phyloP scores from a whole-genome alignment of 1,140 invertebrate species.

The Meteorus sp. region DNA sequence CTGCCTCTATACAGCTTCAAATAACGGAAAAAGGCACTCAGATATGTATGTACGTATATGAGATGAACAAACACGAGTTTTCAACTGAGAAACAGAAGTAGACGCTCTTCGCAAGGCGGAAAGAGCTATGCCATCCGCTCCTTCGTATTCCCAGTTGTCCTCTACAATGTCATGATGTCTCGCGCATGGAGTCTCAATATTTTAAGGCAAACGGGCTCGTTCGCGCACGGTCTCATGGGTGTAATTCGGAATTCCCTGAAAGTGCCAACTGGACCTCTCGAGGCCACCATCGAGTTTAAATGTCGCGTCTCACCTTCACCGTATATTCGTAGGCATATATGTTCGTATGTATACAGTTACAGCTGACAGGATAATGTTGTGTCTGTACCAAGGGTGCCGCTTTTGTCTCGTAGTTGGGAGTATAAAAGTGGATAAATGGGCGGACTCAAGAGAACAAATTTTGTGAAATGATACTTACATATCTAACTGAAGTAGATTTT shows the following conservation, averaged over 20 bases:
- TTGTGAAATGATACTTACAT: too few relatives aligned
- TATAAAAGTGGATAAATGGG: too few relatives aligned
- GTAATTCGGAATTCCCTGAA: conserved; percentile 27
- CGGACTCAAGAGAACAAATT: too few relatives aligned
- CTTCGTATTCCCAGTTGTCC: conserved; percentile 16
- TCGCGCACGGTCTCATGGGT: conserved; percentile 22
- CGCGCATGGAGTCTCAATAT: conserved; percentile 29
- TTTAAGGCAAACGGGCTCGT: conserved; percentile 28
- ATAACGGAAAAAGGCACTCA: too few relatives aligned
- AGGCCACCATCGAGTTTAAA: conserved; percentile 2
- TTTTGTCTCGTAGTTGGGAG: not conserved
- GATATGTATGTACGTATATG: too few relatives aligned
- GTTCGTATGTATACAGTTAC: not conserved
- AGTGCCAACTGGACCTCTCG: conserved; percentile 14
- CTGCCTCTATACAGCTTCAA: conserved; percentile 12
- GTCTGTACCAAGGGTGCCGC: not conserved
- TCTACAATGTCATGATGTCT: conserved; percentile 14
- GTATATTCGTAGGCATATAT: not conserved
- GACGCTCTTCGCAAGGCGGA: conserved; percentile 13
- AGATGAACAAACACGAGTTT: too few relatives aligned
- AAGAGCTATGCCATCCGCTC: too few relatives aligned
- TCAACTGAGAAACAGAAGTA: conserved; percentile 17
- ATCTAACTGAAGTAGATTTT: too few relatives aligned
- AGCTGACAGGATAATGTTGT: not conserved
- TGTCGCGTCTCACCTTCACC: not conserved